Percentiles rank a stretch among this genome's conserved stretches.
Conservation (phyloP, 1,140 invertebrate species). For the Melitaea cinxia region DNA sequence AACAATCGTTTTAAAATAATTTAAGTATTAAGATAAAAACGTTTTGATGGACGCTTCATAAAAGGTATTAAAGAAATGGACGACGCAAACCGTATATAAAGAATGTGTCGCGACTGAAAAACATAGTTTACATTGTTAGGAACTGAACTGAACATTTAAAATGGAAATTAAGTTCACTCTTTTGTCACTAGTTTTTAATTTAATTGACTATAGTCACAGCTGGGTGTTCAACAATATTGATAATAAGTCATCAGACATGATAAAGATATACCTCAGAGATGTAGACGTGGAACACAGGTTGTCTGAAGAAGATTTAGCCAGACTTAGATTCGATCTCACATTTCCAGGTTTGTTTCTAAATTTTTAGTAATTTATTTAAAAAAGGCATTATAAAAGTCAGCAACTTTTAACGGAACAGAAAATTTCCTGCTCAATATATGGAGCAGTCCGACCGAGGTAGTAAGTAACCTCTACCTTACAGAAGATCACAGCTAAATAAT, state of each 20-base stretch:
- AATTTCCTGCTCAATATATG: no score
- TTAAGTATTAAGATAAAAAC: slow-evolving; percentile 17
- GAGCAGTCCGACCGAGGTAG: no score
- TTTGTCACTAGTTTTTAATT: slow-evolving; percentile 15
- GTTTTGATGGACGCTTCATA: slow-evolving; percentile 18
- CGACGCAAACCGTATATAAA: slow-evolving; percentile 33
- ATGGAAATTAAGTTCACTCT: slow-evolving; percentile 23
- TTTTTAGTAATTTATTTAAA: neutral
- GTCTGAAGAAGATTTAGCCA: slow-evolving; percentile 36
- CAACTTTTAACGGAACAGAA: no score
- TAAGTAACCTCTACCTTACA: no score
- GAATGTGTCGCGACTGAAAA: slow-evolving; percentile 7
- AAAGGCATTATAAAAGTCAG: no score
- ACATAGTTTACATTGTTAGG: slow-evolving; percentile 15
- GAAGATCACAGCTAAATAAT: no score
- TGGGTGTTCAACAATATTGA: slow-evolving; percentile 32
- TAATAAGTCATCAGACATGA: neutral
- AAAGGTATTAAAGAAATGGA: slow-evolving; percentile 26
- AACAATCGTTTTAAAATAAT: no score
- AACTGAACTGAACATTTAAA: slow-evolving; percentile 10
- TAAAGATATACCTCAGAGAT: slow-evolving; percentile 19
- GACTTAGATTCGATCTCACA: slow-evolving; percentile 47
- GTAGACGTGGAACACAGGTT: slow-evolving; percentile 28
- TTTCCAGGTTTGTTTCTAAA: slow-evolving; percentile 45
- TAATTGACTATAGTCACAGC: slow-evolving; percentile 16